Percentiles rank a stretch among this genome's conserved stretches.
These are phyloP conservation scores for Galaxias olidus DNA, from an alignment of 2,797 vertebrate species.

Conservation along the genomic window DNA sequence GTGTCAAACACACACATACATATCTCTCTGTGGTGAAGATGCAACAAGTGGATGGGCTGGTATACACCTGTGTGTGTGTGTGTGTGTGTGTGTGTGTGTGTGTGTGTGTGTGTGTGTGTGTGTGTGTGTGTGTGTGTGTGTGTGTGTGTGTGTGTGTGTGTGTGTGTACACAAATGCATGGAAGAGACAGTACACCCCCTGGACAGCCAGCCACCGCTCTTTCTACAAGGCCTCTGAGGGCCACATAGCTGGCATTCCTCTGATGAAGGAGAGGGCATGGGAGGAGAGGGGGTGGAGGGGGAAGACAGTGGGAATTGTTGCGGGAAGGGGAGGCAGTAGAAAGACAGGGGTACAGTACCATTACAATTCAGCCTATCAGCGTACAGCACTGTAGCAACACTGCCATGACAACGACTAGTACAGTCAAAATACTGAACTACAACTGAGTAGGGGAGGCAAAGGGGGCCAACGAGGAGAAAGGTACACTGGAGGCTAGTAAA, in stretches of 20 bases:
- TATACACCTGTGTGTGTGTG: too few relatives aligned
- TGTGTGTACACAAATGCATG: too few relatives aligned
- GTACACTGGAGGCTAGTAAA: too few relatives aligned
- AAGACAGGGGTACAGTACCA: conserved; percentile 24
- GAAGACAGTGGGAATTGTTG: neutral
- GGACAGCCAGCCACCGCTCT: neutral
- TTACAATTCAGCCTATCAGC: conserved; percentile 35
- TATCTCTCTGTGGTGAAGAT: too few relatives aligned
- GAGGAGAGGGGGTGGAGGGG: conserved; percentile 22
- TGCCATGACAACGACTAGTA: neutral
- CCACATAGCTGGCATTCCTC: conserved; percentile 42
- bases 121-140: too few relatives aligned
- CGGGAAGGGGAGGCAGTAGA: conserved; percentile 15
- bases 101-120: too few relatives aligned
- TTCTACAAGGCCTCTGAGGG: conserved; percentile 5
- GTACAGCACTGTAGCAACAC: conserved; percentile 9
- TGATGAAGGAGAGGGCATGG: conserved; percentile 17
- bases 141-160: too few relatives aligned
- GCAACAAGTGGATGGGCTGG: too few relatives aligned
- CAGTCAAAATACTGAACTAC: conserved; percentile 26
- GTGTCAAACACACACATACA: too few relatives aligned
- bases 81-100: too few relatives aligned
- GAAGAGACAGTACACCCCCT: conserved; percentile 4
- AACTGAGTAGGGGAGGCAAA: conserved; percentile 13
- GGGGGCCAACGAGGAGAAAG: neutral